These are phyloP conservation scores for Drosophila mimetica DNA, from an alignment of 2,888 invertebrate genomes.

Conservation along the genomic window DNA sequence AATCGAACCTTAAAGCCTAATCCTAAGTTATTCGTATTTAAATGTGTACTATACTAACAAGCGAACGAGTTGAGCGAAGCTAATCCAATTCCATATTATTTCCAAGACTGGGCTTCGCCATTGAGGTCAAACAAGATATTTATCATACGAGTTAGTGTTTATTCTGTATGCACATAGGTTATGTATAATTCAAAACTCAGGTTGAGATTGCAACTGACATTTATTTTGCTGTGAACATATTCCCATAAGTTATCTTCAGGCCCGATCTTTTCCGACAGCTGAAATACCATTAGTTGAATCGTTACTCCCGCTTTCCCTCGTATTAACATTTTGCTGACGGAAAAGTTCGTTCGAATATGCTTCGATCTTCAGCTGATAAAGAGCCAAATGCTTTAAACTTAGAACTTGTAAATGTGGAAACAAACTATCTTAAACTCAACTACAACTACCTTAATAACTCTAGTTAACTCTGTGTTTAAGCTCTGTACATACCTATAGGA, in stretches of 20 bases:
- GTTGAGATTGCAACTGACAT: slow-evolving; percentile 76
- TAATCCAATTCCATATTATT: slow-evolving; percentile 56
- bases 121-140: slow-evolving; percentile 41
- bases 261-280: slow-evolving; percentile 12
- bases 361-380: slow-evolving; percentile 29
- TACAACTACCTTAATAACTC: slow-evolving; percentile 52
- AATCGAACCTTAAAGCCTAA: slow-evolving; percentile 47
- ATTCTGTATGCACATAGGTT: slow-evolving; percentile 15
- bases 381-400: slow-evolving; percentile 47
- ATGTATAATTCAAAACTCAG: slow-evolving; percentile 58
- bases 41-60: background rate
- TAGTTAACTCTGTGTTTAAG: slow-evolving; percentile 34
- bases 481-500: slow-evolving; percentile 68
- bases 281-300: slow-evolving; percentile 25
- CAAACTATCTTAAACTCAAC: slow-evolving; percentile 40
- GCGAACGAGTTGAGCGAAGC: slow-evolving; percentile 19
- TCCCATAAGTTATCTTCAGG: slow-evolving; percentile 42
- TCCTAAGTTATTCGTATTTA: slow-evolving; percentile 27
- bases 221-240: slow-evolving; percentile 69
- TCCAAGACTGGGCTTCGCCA: slow-evolving; percentile 63
- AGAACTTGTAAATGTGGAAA: slow-evolving; percentile 35
- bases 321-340: slow-evolving; percentile 28
- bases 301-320: background rate
- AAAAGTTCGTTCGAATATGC: slow-evolving; percentile 43
- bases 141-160: slow-evolving; percentile 29